Evolutionary conservation across 2,113 vertebrate species (phyloP).

Genomic region (Clarias gariepinus): DNA sequence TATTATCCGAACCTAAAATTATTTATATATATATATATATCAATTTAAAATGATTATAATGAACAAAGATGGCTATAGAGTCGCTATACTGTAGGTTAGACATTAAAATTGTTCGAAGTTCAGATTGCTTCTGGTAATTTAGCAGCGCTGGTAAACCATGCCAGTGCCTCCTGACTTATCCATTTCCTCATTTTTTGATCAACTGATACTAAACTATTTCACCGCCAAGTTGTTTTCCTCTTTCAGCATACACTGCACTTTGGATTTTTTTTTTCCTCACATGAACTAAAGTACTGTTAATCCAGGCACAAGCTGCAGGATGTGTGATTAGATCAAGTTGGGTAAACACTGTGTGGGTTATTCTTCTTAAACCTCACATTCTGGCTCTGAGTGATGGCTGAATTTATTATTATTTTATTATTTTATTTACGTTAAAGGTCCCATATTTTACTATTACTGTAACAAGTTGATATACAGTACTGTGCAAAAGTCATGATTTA

Average conservation of each 20-base stretch:
- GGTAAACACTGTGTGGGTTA: background rate
- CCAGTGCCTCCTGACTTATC: background rate
- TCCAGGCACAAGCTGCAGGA: background rate
- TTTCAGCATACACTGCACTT: background rate
- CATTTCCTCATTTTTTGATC: background rate
- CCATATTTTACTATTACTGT: no score
- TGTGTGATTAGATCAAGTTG: background rate
- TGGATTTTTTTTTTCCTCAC: background rate
- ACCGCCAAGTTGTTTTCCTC: background rate
- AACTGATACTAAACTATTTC: background rate
- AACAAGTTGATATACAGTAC: no score
- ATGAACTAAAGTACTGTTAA: slow-evolving; percentile 1
- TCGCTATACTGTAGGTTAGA: background rate
- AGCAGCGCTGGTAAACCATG: background rate
- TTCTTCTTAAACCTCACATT: background rate
- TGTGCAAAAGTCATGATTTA: no score
- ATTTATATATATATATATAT: no score
- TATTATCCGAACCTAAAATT: background rate
- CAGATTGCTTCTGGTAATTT: background rate
- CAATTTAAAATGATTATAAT: background rate
- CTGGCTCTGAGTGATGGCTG: background rate
- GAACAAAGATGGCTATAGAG: background rate
- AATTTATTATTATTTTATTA: background rate
- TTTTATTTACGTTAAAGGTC: background rate
- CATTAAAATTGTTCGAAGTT: background rate